phyloP scores from a whole-genome alignment of 2,113 vertebrate genomes.

The Leptobrachium ailaonicum region DNA sequence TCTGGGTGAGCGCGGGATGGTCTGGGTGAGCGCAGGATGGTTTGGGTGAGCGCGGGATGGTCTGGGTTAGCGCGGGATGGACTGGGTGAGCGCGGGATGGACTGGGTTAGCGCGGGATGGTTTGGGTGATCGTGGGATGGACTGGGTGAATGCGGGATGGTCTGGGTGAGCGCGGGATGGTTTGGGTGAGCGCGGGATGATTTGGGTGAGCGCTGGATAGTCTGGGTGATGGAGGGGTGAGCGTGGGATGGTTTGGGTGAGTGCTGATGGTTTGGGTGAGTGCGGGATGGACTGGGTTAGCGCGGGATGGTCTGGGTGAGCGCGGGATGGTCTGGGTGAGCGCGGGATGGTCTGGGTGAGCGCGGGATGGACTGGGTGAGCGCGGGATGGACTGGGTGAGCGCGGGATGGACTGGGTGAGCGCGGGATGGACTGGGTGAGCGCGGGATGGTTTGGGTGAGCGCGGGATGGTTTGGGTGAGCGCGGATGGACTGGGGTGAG shows the following conservation, averaged over 20 bases:
- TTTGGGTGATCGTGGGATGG: too few relatives aligned
- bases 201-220: constrained; percentile 1
- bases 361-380: background rate
- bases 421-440: constrained; percentile 2
- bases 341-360: background rate
- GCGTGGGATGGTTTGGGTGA: background rate
- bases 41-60: constrained; percentile 11
- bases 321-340: background rate
- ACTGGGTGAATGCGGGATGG: background rate
- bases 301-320: too few relatives aligned
- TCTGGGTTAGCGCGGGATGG: background rate
- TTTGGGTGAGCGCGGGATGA: background rate
- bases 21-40: background rate
- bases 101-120: too few relatives aligned
- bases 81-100: background rate
- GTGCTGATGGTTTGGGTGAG: background rate
- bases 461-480: background rate
- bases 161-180: background rate
- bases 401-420: constrained; percentile 1
- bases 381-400: background rate
- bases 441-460: background rate
- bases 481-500: background rate
- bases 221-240: constrained; percentile 5
- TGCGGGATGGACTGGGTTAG: background rate
- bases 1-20: constrained; percentile 3